phyloP scores from a whole-genome alignment of 2,797 vertebrate genomes.

The Sandelia bainsii region DNA sequence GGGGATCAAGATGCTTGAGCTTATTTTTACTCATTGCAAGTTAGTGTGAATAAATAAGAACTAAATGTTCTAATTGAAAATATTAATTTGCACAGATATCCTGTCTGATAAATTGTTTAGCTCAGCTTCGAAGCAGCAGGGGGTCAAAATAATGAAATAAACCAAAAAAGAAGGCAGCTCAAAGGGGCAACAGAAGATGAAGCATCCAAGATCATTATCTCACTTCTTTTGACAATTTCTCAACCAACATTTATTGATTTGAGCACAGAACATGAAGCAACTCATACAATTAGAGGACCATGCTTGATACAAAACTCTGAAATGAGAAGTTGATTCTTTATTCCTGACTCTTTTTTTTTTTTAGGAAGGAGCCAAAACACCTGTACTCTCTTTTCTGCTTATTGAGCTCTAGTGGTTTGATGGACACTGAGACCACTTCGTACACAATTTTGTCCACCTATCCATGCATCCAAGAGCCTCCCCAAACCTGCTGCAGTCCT shows the following conservation, averaged over 20 bases:
- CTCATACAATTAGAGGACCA: background rate
- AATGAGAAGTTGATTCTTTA: background rate
- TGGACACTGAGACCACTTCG: background rate
- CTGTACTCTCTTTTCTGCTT: background rate
- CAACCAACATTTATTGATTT: background rate
- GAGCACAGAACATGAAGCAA: background rate
- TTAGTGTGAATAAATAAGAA: conserved; percentile 8
- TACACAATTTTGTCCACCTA: conserved; percentile 3
- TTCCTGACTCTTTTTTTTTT: background rate
- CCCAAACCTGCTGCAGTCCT: conserved; percentile 22
- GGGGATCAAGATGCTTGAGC: conserved; percentile 30
- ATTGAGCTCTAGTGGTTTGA: conserved; percentile 3
- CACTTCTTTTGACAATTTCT: conserved; percentile 22
- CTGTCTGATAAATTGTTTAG: conserved; percentile 30
- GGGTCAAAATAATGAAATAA: conserved; percentile 47
- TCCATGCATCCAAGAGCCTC: conserved; percentile 26
- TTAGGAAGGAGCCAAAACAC: background rate
- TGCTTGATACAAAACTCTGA: background rate
- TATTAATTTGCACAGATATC: conserved; percentile 13
- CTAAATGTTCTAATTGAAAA: conserved; percentile 1
- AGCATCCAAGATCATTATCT: conserved; percentile 22
- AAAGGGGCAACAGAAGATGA: background rate
- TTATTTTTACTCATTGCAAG: conserved; percentile 15
- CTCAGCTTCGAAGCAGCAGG: conserved; percentile 46
- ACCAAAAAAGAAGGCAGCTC: conserved; percentile 30